Percentiles rank a stretch among this genome's conserved stretches.
Evolutionary conservation across 2,888 invertebrate genomes (phyloP).

Genomic region (Himalopsyche japonica): DNA sequence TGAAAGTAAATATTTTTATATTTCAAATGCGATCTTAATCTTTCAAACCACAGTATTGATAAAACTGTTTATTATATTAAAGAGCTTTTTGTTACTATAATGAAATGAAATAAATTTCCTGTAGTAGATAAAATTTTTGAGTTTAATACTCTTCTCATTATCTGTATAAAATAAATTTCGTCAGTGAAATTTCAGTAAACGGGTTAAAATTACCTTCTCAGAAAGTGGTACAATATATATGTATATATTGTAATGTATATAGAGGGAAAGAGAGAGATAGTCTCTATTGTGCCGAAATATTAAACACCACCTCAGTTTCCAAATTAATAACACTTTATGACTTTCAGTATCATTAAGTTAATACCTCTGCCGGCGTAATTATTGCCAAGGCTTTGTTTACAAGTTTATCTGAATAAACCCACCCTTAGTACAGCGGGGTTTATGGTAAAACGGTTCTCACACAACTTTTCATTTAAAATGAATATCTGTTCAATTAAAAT

Average conservation of each 20-base stretch:
- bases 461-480: background rate
- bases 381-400: slow-evolving; percentile 36
- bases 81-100: no score
- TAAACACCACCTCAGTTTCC: slow-evolving; percentile 10
- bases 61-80: no score
- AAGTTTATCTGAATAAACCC: slow-evolving; percentile 38
- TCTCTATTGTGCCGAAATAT: slow-evolving; percentile 18
- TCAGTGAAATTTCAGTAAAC: background rate
- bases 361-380: slow-evolving; percentile 38
- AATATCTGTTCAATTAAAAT: no score
- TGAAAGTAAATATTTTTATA: no score
- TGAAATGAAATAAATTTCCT: no score
- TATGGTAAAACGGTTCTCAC: background rate
- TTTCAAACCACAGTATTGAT: no score
- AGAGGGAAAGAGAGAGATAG: background rate
- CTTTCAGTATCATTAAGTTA: slow-evolving; percentile 39
- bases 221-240: background rate
- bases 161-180: background rate
- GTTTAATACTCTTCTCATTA: background rate
- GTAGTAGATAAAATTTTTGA: no score
- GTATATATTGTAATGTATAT: background rate
- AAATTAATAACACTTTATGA: slow-evolving; percentile 38
- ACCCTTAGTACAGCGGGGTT: background rate
- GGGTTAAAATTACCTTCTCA: background rate
- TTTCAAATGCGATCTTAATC: no score